A percentile compares a stretch with the other conserved stretches of the same genome.
phyloP scores from a whole-genome alignment of 2,797 vertebrate species.

The Parambassis ranga region DNA sequence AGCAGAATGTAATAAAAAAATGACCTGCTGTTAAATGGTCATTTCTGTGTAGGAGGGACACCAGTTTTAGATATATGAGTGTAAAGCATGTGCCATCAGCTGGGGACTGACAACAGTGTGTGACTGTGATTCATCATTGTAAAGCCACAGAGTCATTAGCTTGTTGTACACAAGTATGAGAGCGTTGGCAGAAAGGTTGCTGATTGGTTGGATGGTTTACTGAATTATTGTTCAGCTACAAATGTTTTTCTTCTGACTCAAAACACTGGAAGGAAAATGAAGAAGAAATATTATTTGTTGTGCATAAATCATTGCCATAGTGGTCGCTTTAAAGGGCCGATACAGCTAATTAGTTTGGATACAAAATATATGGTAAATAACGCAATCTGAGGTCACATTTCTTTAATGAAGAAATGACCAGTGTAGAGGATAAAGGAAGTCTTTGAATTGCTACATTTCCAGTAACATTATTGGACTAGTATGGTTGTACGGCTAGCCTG shows the following conservation, averaged over 20 bases:
- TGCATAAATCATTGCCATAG: not conserved
- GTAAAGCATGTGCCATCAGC: conserved; percentile 14
- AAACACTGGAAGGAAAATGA: not conserved
- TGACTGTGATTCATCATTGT: conserved; percentile 4
- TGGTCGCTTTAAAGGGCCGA: no score
- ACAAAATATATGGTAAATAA: no score
- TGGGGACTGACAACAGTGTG: not conserved
- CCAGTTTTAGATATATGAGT: not conserved
- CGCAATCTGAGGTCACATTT: no score
- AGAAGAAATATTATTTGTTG: not conserved
- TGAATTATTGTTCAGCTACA: not conserved
- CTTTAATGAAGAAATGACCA: no score
- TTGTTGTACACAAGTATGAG: not conserved
- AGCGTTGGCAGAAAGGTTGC: not conserved
- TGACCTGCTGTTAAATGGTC: conserved; percentile 38
- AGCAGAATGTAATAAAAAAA: conserved; percentile 59
- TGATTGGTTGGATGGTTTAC: not conserved
- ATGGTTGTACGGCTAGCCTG: no score
- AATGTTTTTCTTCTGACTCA: not conserved
- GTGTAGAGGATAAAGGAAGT: no score
- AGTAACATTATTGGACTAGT: no score
- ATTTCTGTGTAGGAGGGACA: conserved; percentile 31
- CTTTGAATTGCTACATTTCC: no score
- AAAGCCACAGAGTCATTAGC: no score
- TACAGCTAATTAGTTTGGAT: no score